These are phyloP conservation scores for Gulo gulo DNA, from an alignment of 2,113 vertebrate species.

Conservation along the genomic window DNA sequence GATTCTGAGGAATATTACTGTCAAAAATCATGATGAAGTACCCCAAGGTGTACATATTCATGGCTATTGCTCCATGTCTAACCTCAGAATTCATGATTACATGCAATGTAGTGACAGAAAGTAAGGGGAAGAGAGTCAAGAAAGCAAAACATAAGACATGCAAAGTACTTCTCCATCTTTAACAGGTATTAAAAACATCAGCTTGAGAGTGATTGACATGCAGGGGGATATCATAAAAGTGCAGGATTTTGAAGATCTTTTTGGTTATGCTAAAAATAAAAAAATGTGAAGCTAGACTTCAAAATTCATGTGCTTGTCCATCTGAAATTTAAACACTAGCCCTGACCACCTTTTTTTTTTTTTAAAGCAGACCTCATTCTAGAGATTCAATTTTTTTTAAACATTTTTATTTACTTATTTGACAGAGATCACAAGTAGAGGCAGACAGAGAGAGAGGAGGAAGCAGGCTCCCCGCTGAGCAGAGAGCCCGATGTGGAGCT, in stretches of 20 bases:
- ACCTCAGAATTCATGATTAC: conserved; percentile 6
- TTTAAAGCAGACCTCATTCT: too few relatives aligned
- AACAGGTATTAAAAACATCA: conserved; percentile 25
- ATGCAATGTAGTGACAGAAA: neutral
- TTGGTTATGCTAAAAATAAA: neutral
- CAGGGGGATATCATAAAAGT: neutral
- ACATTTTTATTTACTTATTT: too few relatives aligned
- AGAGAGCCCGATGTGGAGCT: too few relatives aligned
- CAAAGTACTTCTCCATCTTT: neutral
- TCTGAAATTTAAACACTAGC: neutral
- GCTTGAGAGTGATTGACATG: conserved; percentile 12
- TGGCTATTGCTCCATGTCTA: neutral
- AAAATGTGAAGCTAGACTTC: neutral
- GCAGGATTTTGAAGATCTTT: neutral
- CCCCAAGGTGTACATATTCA: neutral
- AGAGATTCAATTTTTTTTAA: too few relatives aligned
- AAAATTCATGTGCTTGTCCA: neutral
- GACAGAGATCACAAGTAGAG: too few relatives aligned
- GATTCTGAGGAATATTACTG: conserved; percentile 31
- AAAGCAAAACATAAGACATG: neutral
- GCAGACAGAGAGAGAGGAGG: too few relatives aligned
- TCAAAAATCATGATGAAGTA: conserved; percentile 34
- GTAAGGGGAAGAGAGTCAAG: neutral
- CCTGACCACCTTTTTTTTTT: neutral
- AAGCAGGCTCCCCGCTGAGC: too few relatives aligned